Evolutionary conservation across 2,113 vertebrate genomes (phyloP).

Genomic region (Passer domesticus): DNA sequence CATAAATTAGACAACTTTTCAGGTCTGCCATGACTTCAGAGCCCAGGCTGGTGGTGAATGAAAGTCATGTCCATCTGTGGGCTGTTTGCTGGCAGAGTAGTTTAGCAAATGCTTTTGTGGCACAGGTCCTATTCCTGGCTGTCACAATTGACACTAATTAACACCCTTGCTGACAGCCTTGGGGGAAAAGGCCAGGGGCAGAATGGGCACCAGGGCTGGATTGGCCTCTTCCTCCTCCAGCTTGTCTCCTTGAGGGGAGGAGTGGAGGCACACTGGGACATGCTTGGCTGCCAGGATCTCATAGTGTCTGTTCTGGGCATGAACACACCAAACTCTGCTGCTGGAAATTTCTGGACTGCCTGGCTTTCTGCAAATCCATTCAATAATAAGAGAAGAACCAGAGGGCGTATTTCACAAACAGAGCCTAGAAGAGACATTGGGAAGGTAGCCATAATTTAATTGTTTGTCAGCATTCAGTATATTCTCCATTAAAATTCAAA

Average conservation of each 20-base stretch:
- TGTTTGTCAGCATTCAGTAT: slow-evolving; percentile 1
- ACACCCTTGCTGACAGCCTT: background rate
- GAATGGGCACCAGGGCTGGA: background rate
- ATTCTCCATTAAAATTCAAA: background rate
- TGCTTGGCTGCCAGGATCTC: background rate
- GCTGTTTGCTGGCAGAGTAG: background rate
- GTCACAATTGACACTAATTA: background rate
- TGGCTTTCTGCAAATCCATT: background rate
- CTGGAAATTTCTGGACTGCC: background rate
- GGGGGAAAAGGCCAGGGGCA: background rate
- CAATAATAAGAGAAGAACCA: background rate
- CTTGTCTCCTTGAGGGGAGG: background rate
- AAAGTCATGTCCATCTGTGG: background rate
- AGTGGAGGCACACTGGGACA: background rate
- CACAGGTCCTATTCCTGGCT: background rate
- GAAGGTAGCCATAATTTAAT: background rate
- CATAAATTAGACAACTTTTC: background rate
- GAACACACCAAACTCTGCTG: background rate
- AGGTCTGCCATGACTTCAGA: background rate
- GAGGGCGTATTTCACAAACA: background rate
- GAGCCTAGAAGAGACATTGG: background rate
- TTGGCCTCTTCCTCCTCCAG: background rate
- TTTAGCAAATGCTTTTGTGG: background rate
- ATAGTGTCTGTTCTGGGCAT: background rate
- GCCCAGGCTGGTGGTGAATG: background rate